Evolutionary conservation across 2,888 invertebrate species (phyloP).

Genomic region (Ecliptopera silaceata): DNA sequence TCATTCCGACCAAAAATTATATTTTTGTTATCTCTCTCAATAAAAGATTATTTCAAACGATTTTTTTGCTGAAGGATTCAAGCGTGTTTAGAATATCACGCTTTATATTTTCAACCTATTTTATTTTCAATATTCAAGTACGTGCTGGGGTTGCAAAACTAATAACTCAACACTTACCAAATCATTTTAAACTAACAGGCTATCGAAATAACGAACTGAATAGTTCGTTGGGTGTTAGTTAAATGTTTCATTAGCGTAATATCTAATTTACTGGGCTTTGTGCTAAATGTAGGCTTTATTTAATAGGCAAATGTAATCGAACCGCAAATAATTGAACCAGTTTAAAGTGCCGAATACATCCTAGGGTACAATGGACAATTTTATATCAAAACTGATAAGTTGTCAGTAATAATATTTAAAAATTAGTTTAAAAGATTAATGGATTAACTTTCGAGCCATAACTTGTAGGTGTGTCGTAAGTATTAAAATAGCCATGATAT

Average conservation of each 20-base stretch:
- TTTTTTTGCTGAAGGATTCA: background rate
- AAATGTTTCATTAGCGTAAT: constrained; percentile 1
- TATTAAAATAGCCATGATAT: too few relatives aligned
- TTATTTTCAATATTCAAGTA: background rate
- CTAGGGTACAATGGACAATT: too few relatives aligned
- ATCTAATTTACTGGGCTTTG: background rate
- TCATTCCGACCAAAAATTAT: too few relatives aligned
- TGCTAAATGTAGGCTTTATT: background rate
- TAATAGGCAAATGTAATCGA: background rate
- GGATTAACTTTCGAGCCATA: too few relatives aligned
- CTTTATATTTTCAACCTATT: background rate
- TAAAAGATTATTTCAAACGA: too few relatives aligned
- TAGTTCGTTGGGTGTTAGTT: background rate
- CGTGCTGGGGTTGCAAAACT: background rate
- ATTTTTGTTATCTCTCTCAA: too few relatives aligned
- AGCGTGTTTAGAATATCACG: background rate
- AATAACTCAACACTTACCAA: constrained; percentile 2
- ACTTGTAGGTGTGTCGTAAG: too few relatives aligned
- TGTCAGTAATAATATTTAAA: too few relatives aligned
- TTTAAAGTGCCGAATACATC: too few relatives aligned
- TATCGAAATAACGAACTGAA: constrained; percentile 3
- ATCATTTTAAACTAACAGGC: constrained; percentile 5
- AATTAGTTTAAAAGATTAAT: too few relatives aligned
- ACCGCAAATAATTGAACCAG: constrained; percentile 19
- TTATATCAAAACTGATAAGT: too few relatives aligned